These are phyloP conservation scores for Bombus pyrosoma DNA, from an alignment of 1,140 invertebrate species.

Conservation along the genomic window DNA sequence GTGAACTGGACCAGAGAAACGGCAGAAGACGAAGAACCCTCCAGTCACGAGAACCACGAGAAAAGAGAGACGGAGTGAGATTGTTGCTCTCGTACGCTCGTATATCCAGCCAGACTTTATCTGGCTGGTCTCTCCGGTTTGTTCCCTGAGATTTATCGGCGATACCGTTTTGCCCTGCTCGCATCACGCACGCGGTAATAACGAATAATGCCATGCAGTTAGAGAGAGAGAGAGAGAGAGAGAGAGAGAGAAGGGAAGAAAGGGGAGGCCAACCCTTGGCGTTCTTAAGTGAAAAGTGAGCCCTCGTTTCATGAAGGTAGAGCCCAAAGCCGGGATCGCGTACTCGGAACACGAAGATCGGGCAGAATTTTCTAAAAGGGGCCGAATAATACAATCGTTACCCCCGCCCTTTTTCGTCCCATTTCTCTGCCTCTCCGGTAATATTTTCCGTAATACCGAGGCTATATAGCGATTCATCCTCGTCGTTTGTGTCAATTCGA, in stretches of 20 bases:
- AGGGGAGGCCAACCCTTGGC: slow-evolving; percentile 26
- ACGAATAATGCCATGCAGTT: slow-evolving; percentile 68
- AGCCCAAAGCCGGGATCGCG: slow-evolving; percentile 60
- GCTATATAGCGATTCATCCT: slow-evolving; percentile 5
- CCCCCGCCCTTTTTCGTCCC: slow-evolving; percentile 31
- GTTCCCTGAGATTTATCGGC: slow-evolving; percentile 59
- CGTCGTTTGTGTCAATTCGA: slow-evolving; percentile 41
- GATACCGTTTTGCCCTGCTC: slow-evolving; percentile 54
- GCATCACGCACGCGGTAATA: slow-evolving; percentile 65
- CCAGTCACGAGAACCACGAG: not conserved
- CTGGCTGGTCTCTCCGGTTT: slow-evolving; percentile 17
- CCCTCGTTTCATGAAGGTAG: slow-evolving; percentile 62
- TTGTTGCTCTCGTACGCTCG: slow-evolving; percentile 20
- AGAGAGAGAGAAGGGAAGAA: not conserved
- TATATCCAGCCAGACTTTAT: slow-evolving; percentile 52
- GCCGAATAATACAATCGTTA: slow-evolving; percentile 67
- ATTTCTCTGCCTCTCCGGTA: slow-evolving; percentile 40
- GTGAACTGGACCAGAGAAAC: slow-evolving; percentile 8
- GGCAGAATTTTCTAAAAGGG: slow-evolving; percentile 57
- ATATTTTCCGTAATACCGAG: slow-evolving; percentile 26
- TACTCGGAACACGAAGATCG: slow-evolving; percentile 57
- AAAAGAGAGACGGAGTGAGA: not conserved
- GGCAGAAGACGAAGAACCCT: not conserved
- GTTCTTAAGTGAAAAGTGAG: slow-evolving; percentile 71
- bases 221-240: slow-evolving; percentile 26